phyloP scores from a whole-genome alignment of 2,888 invertebrate species.

The Phymatocera aterrima region DNA sequence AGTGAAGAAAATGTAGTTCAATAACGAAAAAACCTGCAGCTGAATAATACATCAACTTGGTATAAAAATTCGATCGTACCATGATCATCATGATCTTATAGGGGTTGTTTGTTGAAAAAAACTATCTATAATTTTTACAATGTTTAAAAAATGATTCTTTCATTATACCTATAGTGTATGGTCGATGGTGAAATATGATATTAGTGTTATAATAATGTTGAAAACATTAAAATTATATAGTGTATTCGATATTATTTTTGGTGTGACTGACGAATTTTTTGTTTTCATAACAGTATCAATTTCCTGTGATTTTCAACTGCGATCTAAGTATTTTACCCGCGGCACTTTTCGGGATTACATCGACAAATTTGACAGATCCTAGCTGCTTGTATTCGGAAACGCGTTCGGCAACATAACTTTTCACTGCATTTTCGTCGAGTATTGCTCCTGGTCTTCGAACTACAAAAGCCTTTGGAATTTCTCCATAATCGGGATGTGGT shows the following conservation, averaged over 20 bases:
- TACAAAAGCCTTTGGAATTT: constrained; percentile 85
- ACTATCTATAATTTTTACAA: too few species aligned
- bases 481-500: constrained; percentile 82
- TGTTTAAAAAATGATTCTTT: too few species aligned
- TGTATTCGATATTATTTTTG: too few species aligned
- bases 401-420: constrained; percentile 78
- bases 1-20: neutral
- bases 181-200: too few species aligned
- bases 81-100: too few species aligned
- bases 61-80: too few species aligned
- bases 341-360: constrained; percentile 84
- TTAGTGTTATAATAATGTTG: too few species aligned
- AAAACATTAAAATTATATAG: too few species aligned
- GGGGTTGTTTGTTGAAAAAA: too few species aligned
- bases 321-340: constrained; percentile 87
- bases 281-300: neutral
- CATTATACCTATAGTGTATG: too few species aligned
- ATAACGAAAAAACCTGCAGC: too few species aligned
- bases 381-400: constrained; percentile 86
- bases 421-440: constrained; percentile 77
- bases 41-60: too few species aligned
- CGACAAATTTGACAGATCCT: constrained; percentile 82
- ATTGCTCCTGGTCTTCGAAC: constrained; percentile 76
- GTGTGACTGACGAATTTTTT: neutral
- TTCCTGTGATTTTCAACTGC: constrained; percentile 72